Conservation (phyloP, 92 coral and sea anemone genomes). For the Zoanthus gigantus region DNA sequence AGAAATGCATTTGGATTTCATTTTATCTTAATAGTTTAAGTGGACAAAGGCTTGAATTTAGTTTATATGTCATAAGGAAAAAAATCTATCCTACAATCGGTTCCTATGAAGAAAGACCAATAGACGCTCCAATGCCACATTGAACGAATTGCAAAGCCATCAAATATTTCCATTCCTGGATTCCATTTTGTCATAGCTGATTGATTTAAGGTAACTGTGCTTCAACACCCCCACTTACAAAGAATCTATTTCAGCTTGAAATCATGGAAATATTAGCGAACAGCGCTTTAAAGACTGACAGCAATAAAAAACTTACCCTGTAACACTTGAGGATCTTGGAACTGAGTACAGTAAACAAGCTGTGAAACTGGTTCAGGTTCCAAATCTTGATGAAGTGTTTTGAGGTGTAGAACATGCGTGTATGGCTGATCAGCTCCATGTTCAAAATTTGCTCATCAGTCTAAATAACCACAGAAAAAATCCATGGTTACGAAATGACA, state of each 20-base stretch:
- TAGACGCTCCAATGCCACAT: too few species aligned
- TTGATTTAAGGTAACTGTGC: too few species aligned
- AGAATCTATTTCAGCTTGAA: neutral
- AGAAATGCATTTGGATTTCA: neutral
- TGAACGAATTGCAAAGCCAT: too few species aligned
- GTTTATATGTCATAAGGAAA: too few species aligned
- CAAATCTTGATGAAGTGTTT: conserved; percentile 88
- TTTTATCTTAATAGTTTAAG: neutral
- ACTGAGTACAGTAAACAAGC: conserved; percentile 85
- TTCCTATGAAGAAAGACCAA: too few species aligned
- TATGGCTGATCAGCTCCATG: conserved; percentile 80
- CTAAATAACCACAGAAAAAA: conserved; percentile 33
- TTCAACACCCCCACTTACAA: too few species aligned
- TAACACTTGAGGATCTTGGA: conserved; percentile 71
- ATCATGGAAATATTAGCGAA: neutral
- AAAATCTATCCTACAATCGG: too few species aligned
- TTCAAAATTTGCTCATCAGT: conserved; percentile 89
- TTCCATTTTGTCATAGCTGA: too few species aligned
- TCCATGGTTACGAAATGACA: too few species aligned
- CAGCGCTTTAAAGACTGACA: neutral
- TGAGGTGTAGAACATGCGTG: conserved; percentile 78
- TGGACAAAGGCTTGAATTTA: too few species aligned
- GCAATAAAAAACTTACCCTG: conserved; percentile 2
- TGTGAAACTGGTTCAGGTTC: conserved; percentile 91
- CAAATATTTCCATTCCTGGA: too few species aligned